Conservation (phyloP, 2,797 vertebrate species). For the Manis javanica region DNA sequence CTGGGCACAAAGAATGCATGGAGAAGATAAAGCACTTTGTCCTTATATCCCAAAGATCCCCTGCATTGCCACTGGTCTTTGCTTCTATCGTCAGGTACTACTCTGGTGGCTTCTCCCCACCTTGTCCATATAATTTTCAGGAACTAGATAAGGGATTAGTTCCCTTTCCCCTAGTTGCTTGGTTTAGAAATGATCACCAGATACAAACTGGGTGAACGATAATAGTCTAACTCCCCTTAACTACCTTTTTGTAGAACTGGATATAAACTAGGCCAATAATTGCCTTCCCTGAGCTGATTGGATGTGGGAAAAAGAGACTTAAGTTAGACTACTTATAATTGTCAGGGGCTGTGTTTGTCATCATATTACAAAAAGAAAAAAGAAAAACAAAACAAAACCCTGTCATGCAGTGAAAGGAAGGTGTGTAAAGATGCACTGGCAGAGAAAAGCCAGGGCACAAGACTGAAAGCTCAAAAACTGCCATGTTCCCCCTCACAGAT, state of each 20-base stretch:
- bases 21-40: neutral
- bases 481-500: too few species aligned
- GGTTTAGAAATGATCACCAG: neutral
- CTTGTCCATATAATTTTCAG: neutral
- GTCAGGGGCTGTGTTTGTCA: neutral
- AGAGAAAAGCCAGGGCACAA: neutral
- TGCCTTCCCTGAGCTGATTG: neutral
- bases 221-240: neutral
- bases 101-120: neutral
- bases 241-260: neutral
- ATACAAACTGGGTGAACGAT: neutral
- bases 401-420: neutral
- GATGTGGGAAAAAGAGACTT: neutral
- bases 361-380: neutral
- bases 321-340: neutral
- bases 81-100: neutral
- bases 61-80: accelerated
- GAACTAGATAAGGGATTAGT: neutral
- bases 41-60: neutral
- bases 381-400: neutral
- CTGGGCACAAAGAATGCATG: neutral
- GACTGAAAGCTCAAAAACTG: neutral
- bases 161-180: neutral
- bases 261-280: neutral
- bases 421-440: neutral